Evolutionary conservation across 2,888 invertebrate genomes (phyloP).

Genomic region (Amaurobius ferox): DNA sequence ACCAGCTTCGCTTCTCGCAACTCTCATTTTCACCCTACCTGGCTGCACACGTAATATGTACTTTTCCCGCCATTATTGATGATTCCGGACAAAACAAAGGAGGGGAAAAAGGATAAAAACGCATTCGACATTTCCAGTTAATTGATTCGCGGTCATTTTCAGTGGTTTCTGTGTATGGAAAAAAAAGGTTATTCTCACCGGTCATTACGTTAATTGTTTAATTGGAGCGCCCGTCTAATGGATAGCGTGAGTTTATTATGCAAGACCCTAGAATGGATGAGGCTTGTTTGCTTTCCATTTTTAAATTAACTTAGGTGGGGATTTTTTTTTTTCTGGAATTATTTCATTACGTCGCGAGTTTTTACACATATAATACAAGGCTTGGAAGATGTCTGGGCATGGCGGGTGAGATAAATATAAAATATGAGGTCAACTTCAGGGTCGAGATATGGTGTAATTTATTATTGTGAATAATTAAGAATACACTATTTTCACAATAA

Average conservation of each 20-base stretch:
- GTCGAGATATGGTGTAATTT: too few species aligned
- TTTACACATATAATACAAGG: too few species aligned
- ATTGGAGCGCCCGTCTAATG: neutral
- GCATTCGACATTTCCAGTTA: slow-evolving; percentile 16
- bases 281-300: slow-evolving; percentile 1
- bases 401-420: too few species aligned
- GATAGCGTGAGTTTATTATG: neutral
- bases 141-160: slow-evolving; percentile 16
- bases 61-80: slow-evolving; percentile 13
- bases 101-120: neutral
- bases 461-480: too few species aligned
- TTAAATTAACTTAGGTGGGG: slow-evolving; percentile 8
- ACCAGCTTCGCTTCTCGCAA: neutral
- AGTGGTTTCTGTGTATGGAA: slow-evolving; percentile 1
- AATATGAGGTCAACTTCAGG: too few species aligned
- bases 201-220: slow-evolving; percentile 14
- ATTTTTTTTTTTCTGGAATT: neutral
- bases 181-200: neutral
- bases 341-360: neutral
- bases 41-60: slow-evolving; percentile 2
- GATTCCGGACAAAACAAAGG: neutral
- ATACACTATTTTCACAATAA: too few species aligned
- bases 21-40: neutral
- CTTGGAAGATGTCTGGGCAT: too few species aligned
- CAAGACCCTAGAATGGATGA: neutral